Evolutionary conservation across 2,797 vertebrate genomes (phyloP), one percentile per base, ranked within the genome.

Genomic region (Cirrhinus molitorella): DNA sequence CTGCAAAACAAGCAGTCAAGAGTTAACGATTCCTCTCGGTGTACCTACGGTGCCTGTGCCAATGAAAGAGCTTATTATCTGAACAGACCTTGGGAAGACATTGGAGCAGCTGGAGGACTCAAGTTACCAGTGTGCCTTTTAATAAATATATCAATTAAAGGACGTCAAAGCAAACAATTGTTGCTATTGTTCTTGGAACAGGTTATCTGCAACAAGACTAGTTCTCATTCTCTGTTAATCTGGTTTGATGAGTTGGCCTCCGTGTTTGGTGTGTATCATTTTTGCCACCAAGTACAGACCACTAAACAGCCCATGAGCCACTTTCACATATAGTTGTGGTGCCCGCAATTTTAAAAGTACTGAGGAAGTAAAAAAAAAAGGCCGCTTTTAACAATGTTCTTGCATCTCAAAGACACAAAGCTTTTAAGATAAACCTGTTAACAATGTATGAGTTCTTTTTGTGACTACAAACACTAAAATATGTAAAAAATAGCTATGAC

Each of bases 1-100:
- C 98, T 99, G 88, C 34, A 90, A 91, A 12, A 78, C 87, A 51
- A 88, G 72, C 81, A 77, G 43, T 81, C 59, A 83, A 83, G 51
- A 73, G 80, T 86, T 86, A 85, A 88, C 78, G n/a, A 83, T 81
- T 65, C 59, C 43, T 47, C 28, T 68, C 31, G 17, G 47, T 84
- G 43, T 67, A 71, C 66, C 81, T 79, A 61, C 40, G 47, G 83
- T 66, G 81, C 79, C 80, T 51, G 66, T 49, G 71, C 76, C 66
- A 85, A 73, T 89, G 84, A 90, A 90, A 86, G 84, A 77, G 81
- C 68, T 86, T 63, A 87, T 90, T 89, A 86, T 89, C 47, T 86
- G 45, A 80, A 71, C 66, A 84, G 85, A 85, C 78, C 78, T 88
- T 85, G 85, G 87, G 88, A 81, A 89, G 61, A 75, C 81, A 89